Evolutionary conservation across 2,113 vertebrate species (phyloP).

Genomic region (Pseudolaguvia tuberculata): DNA sequence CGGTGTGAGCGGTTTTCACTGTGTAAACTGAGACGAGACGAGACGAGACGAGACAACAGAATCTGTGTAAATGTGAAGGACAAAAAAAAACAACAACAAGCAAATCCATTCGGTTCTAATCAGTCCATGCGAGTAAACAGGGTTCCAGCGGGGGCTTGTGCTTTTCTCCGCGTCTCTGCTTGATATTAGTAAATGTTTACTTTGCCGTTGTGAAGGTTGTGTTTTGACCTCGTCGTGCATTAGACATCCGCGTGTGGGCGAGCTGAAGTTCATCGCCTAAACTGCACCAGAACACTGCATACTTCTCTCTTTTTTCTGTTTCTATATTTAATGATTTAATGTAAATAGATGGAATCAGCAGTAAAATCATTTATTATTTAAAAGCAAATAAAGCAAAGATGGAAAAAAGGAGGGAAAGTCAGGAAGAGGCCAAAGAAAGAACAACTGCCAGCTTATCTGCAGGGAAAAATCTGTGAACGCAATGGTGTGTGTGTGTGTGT

Average conservation of each 20-base stretch:
- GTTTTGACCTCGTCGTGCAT: conserved; percentile 52
- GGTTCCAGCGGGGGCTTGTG: conserved; percentile 30
- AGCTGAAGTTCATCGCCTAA: conserved; percentile 36
- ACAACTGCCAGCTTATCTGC: conserved; percentile 50
- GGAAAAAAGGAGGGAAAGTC: conserved; percentile 39
- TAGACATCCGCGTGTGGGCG: conserved; percentile 45
- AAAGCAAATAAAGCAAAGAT: conserved; percentile 47
- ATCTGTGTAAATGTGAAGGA: conserved; percentile 59
- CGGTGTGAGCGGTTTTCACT: conserved; percentile 58
- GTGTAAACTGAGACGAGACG: conserved; percentile 67
- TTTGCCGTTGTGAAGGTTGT: conserved; percentile 49
- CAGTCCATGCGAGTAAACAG: background rate
- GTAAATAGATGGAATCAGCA: conserved; percentile 44
- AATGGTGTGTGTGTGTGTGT: conserved; percentile 29
- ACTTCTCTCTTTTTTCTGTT: conserved; percentile 21
- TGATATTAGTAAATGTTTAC: conserved; percentile 57
- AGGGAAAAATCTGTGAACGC: conserved; percentile 35
- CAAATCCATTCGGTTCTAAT: background rate
- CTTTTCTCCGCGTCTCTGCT: conserved; percentile 48
- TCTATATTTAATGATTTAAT: conserved; percentile 45
- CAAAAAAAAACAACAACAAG: conserved; percentile 59
- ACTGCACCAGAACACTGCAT: conserved; percentile 21
- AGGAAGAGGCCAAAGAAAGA: conserved; percentile 48
- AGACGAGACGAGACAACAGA: too few relatives aligned
- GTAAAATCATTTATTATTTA: conserved; percentile 49